phyloP scores from a whole-genome alignment of 2,797 vertebrate genomes.

The Sebastes taczanowskii region DNA sequence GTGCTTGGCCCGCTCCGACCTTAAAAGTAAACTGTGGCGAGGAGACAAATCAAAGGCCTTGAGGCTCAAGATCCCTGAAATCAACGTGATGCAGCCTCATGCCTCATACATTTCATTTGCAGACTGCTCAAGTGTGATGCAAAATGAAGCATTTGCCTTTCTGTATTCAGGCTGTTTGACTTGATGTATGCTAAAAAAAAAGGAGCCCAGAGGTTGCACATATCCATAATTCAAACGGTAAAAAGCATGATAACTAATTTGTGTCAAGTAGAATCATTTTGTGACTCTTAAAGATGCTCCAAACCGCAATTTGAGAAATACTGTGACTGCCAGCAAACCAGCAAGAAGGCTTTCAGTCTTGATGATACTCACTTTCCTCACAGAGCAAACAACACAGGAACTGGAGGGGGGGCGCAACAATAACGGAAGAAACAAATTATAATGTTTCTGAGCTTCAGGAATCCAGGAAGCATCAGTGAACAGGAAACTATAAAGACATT shows the following conservation, averaged over 20 bases:
- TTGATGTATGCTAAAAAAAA: background rate
- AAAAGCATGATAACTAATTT: background rate
- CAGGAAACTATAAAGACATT: conserved; percentile 31
- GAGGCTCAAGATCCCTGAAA: background rate
- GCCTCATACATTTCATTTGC: background rate
- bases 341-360: background rate
- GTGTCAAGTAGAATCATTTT: background rate
- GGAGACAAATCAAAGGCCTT: conserved; percentile 9
- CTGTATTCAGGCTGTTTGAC: background rate
- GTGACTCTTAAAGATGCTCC: background rate
- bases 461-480: background rate
- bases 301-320: background rate
- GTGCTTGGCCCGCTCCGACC: background rate
- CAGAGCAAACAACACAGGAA: background rate
- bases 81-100: background rate
- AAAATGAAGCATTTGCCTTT: background rate
- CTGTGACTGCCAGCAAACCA: background rate
- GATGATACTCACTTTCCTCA: background rate
- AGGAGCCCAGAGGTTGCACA: background rate
- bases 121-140: background rate
- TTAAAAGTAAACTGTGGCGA: background rate
- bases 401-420: fast-evolving
- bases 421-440: conserved; percentile 11
- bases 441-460: background rate
- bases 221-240: background rate